These are phyloP conservation scores for Drosophila acutilabella DNA, from an alignment of 2,888 invertebrate genomes.

Conservation along the genomic window DNA sequence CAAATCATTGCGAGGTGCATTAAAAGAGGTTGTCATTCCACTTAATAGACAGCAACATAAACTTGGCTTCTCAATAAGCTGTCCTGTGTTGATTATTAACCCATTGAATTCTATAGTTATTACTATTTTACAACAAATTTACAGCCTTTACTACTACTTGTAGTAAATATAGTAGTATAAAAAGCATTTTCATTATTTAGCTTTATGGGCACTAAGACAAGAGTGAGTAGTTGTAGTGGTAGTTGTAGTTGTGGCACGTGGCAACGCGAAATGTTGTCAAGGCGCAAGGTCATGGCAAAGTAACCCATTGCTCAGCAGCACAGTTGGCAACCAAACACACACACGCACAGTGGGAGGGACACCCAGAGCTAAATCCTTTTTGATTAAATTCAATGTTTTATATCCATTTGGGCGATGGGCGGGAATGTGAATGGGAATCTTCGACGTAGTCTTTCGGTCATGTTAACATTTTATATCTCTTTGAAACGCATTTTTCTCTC, in stretches of 20 bases:
- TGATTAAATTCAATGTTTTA: conserved; percentile 82
- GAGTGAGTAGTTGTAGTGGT: conserved; percentile 8
- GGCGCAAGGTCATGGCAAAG: conserved; percentile 67
- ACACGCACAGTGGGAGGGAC: conserved; percentile 22
- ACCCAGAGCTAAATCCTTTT: conserved; percentile 74
- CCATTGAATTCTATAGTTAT: conserved; percentile 27
- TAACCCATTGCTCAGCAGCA: conserved; percentile 60
- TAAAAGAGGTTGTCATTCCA: background rate
- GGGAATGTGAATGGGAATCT: conserved; percentile 24
- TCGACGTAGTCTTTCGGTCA: conserved; percentile 57
- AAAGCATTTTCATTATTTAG: conserved; percentile 35
- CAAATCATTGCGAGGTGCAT: background rate
- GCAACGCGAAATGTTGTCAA: conserved; percentile 63
- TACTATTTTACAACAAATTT: conserved; percentile 28
- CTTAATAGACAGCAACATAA: background rate
- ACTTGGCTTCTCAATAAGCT: no score
- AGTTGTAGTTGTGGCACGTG: conserved; percentile 60
- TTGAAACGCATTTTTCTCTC: conserved; percentile 78
- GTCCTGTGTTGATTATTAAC: conserved; percentile 6
- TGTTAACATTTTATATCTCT: conserved; percentile 80
- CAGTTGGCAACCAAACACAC: conserved; percentile 20
- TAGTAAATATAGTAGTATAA: conserved; percentile 20
- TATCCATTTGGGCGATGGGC: conserved; percentile 64
- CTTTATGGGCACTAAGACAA: conserved; percentile 40
- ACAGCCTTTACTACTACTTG: conserved; percentile 32